phyloP scores from a whole-genome alignment of 1,140 invertebrate species.

The Meloidogyne exigua region DNA sequence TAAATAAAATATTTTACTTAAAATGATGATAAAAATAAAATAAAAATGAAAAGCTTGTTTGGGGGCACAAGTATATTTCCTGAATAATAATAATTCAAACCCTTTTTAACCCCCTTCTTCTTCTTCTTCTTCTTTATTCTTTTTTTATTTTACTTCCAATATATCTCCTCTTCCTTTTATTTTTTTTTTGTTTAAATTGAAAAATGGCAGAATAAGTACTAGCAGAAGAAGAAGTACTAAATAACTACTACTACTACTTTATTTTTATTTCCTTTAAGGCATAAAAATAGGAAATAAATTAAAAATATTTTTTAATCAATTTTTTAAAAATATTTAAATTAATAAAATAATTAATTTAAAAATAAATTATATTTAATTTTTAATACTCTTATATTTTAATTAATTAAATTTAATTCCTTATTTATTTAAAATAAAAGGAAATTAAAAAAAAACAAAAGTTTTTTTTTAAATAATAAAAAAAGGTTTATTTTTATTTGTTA shows the following conservation, averaged over 20 bases:
- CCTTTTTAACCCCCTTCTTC: too few species aligned
- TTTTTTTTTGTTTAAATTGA: conserved; percentile 3
- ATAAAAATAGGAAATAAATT: neutral
- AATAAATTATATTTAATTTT: too few species aligned
- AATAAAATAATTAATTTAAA: neutral
- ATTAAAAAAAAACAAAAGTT: too few species aligned
- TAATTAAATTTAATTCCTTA: too few species aligned
- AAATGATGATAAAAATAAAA: neutral
- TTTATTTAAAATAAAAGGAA: too few species aligned
- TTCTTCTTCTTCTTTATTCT: neutral
- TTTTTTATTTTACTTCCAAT: neutral
- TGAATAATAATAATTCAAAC: neutral
- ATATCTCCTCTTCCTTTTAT: neutral
- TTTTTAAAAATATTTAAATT: neutral
- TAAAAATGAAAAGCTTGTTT: neutral
- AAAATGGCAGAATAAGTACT: neutral
- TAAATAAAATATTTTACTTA: neutral
- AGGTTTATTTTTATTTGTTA: too few species aligned
- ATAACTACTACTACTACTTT: neutral
- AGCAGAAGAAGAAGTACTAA: neutral
- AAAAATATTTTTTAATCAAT: too few species aligned
- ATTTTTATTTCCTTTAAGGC: neutral
- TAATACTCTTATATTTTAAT: too few species aligned
- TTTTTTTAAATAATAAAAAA: too few species aligned
- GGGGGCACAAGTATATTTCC: neutral